Evolutionary conservation across 2,888 invertebrate genomes (phyloP).

Genomic region (Trissolcus brochymenae): DNA sequence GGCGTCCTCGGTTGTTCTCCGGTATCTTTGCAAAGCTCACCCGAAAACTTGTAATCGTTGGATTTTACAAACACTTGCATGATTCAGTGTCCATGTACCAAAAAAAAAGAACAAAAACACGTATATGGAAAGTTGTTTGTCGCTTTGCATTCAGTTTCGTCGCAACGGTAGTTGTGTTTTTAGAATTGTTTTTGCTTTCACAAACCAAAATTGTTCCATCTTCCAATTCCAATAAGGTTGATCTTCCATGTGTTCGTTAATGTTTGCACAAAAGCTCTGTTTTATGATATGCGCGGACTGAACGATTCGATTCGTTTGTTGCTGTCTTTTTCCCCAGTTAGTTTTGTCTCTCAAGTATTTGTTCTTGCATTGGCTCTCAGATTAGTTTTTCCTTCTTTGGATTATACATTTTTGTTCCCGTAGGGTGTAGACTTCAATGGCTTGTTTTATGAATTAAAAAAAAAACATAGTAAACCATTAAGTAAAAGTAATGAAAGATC

Average conservation of each 20-base stretch:
- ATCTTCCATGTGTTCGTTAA: too few relatives aligned
- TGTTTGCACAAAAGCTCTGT: too few relatives aligned
- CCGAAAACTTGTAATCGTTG: slow-evolving; percentile 34
- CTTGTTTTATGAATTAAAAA: too few relatives aligned
- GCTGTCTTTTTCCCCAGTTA: slow-evolving; percentile 6
- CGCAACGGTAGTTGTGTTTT: slow-evolving; percentile 27
- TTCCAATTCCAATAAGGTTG: slow-evolving; percentile 6
- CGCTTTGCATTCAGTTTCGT: slow-evolving; percentile 34
- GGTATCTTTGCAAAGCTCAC: slow-evolving; percentile 26
- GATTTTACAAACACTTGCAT: slow-evolving; percentile 31
- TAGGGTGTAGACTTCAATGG: too few relatives aligned
- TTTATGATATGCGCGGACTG: slow-evolving; percentile 14
- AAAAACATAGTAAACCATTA: too few relatives aligned
- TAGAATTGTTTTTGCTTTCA: slow-evolving; percentile 17
- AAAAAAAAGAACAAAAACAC: neutral
- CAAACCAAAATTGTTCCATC: slow-evolving; percentile 28
- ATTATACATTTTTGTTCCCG: too few relatives aligned
- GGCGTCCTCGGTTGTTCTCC: slow-evolving; percentile 11
- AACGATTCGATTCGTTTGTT: slow-evolving; percentile 20
- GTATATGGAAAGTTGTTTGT: slow-evolving; percentile 31
- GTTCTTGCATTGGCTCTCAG: neutral
- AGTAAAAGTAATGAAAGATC: too few relatives aligned
- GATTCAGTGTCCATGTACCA: slow-evolving; percentile 33
- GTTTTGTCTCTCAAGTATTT: slow-evolving; percentile 9
- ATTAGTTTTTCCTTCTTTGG: too few relatives aligned